Evolutionary conservation across 2,888 invertebrate species (phyloP), one percentile per base, ranked within the genome.

Genomic region (Ochropacha duplaris): DNA sequence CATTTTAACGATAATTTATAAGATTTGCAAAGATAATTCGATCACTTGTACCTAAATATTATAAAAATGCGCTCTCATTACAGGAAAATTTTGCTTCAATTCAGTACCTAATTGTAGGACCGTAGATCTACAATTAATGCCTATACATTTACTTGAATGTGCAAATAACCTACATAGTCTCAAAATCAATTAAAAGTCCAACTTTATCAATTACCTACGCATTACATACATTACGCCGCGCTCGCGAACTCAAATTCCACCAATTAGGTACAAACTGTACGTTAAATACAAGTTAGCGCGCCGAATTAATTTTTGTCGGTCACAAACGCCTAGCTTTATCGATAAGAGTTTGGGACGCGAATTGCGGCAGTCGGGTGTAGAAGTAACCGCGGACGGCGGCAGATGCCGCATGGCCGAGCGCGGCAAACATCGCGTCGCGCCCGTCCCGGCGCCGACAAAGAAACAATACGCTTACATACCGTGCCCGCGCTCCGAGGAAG

Each of bases 371-470:
- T 74, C 69, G 64, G 66, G 67, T 59, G 60, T 69, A 62, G 58
- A 64, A 59, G 61, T 61, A 71, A 71, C 57, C 67, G 69, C 76
- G 73, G 70, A 59, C 58, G 55, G 51, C 86, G 91, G 83, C 90
- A 88, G 85, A 87, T 86, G 91, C 87, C 90, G 92, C 81, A 92
- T 92, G 92, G 92, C 91, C 84, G 92, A 92, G 76, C 92, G 92
- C 79, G 84, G 86, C 76, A 90, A 82, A 78, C 77, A 92, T 70
- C 92, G 92, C 85, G 92, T 92, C 87, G 92, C 91, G 90, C 92
- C 92, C 76, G 78, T 83, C 59, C 88, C 89, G 86, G 88, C 86
- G 84, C 86, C 80, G 79, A 84, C 87, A 61, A 91, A 90, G 64
- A 89, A 87, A 73, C 90, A 92, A 49, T 93, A 93, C 88, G 92